Conservation (phyloP, 2,797 vertebrate species). For the Phoxinus dragarum region DNA sequence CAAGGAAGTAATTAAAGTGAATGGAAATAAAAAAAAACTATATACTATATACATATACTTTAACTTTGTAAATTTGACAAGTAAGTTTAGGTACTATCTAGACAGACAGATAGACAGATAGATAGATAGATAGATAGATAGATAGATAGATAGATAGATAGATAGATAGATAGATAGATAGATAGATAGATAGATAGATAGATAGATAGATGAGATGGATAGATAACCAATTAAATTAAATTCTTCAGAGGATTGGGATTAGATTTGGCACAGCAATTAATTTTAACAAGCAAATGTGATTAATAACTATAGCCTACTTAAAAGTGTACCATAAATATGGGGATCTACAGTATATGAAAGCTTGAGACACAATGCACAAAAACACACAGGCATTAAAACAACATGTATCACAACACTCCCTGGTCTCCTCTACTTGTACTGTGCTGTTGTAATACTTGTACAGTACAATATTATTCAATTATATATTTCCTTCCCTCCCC, state of each 20-base stretch:
- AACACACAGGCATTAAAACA: neutral
- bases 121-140: no score
- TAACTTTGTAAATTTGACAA: neutral
- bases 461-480: slow-evolving; percentile 39
- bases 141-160: neutral
- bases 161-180: neutral
- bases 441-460: slow-evolving; percentile 18
- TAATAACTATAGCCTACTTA: neutral
- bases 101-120: neutral
- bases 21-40: neutral
- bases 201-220: neutral
- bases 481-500: slow-evolving; percentile 15
- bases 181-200: neutral
- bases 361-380: neutral
- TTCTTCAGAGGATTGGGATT: neutral
- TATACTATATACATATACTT: no score
- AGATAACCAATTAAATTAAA: neutral
- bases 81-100: no score
- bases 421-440: neutral
- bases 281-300: neutral
- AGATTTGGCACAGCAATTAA: neutral
- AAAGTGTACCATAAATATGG: neutral
- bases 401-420: neutral
- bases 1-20: neutral
- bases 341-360: neutral